Conservation (phyloP, 2,888 invertebrate genomes). For the Agrotis segetum region DNA sequence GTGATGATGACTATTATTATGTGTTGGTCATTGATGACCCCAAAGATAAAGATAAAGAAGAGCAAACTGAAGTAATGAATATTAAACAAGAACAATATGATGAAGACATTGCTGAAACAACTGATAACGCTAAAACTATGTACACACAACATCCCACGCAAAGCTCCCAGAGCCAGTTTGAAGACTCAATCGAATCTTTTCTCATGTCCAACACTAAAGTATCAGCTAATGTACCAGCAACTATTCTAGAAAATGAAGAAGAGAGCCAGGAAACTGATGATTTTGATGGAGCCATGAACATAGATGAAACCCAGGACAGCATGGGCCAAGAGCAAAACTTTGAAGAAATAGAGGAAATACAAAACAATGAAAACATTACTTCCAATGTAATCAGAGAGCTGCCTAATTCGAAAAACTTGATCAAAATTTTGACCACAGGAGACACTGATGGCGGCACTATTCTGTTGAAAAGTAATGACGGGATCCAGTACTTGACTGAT, state of each 20-base stretch:
- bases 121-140: conserved; percentile 24
- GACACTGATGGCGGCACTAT: conserved; percentile 80
- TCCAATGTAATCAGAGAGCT: conserved; percentile 60
- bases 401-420: conserved; percentile 74
- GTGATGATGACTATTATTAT: conserved; percentile 88
- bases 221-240: conserved; percentile 84
- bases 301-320: conserved; percentile 72
- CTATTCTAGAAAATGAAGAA: conserved; percentile 87
- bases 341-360: conserved; percentile 63
- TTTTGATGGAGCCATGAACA: conserved; percentile 72
- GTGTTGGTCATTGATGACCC: conserved; percentile 87
- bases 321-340: conserved; percentile 69
- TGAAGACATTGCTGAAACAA: conserved; percentile 29
- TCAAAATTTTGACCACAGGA: conserved; percentile 83
- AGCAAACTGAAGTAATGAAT: conserved; percentile 21
- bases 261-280: conserved; percentile 78
- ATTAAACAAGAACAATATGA: conserved; percentile 62
- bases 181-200: conserved; percentile 82
- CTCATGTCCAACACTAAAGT: conserved; percentile 81
- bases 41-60: conserved; percentile 66
- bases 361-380: conserved; percentile 56
- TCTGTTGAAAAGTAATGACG: conserved; percentile 78
- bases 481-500: conserved; percentile 81
- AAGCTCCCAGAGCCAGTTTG: conserved; percentile 71
- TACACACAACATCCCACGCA: conserved; percentile 39